These are phyloP conservation scores for Drosophila testacea DNA, from an alignment of 2,888 invertebrate species.

Conservation along the genomic window DNA sequence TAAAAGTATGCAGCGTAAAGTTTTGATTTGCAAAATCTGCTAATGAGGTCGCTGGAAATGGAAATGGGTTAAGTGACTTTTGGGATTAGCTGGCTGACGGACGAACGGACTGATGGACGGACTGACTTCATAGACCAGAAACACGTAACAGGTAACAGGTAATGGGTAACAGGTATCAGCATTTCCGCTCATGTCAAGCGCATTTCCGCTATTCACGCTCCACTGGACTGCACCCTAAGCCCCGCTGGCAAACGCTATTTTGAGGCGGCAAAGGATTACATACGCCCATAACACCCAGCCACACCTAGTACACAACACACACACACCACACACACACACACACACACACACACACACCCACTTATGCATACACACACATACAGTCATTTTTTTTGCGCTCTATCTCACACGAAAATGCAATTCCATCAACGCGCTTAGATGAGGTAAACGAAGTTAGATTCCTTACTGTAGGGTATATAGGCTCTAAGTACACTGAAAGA, in stretches of 20 bases:
- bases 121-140: slow-evolving; percentile 6
- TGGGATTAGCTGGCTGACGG: slow-evolving; percentile 20
- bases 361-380: not conserved
- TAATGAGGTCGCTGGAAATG: slow-evolving; percentile 42
- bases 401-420: slow-evolving; percentile 10
- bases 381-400: slow-evolving; percentile 10
- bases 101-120: not conserved
- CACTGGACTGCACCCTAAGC: slow-evolving; percentile 28
- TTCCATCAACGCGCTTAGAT: not conserved
- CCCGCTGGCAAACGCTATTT: slow-evolving; percentile 7
- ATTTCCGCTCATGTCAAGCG: slow-evolving; percentile 66
- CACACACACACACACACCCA: not conserved
- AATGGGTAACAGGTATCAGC: slow-evolving; percentile 45
- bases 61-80: slow-evolving; percentile 1
- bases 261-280: slow-evolving; percentile 23
- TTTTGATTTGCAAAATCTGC: slow-evolving; percentile 14
- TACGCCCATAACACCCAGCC: slow-evolving; percentile 11
- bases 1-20: slow-evolving; percentile 52
- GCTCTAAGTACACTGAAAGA: not conserved
- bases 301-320: not conserved
- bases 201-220: slow-evolving; percentile 54
- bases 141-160: slow-evolving; percentile 43
- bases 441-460: not conserved
- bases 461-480: not conserved
- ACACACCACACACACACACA: not conserved